Base-by-base conservation (phyloP, 2,888 invertebrate species). In the Sphaerophoria taeniata region DNA sequence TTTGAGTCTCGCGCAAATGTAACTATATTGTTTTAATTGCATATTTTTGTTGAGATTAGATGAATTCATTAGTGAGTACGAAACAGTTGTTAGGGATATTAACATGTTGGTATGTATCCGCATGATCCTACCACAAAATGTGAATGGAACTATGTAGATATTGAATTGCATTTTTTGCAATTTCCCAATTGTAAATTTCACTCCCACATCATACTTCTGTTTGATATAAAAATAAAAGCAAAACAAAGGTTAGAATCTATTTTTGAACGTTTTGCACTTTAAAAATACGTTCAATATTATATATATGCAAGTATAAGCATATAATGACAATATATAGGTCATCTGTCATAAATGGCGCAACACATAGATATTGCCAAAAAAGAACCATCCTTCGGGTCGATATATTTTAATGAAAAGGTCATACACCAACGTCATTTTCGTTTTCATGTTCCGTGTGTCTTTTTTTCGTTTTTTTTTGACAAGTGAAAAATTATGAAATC, bases 261-360 rank as follows among this genome's bases (percentile, higher is more conserved):
- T 65, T 65, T 43, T 39, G 36, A 67, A 9, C 31, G 43, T 67
- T 67, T 5, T 3, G 39, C 39, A 53, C 36, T 33, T 7, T 5
- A 53, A 67, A 67, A 67, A 39, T 43, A 67, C 11, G 16, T 12
- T 67, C 24, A 33, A 63, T 39, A 58, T 45, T 31, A 2, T n/a
- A 31, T 3, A 31, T 31, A 12, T 31, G n/a, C 9, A 31, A 24
- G 24, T 43, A 9, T 16, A 51, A 14, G 0, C n/a, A 51, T 24
- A 36, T 34, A 24, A 39, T 45, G 4, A 4, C 34, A 16, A 47
- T 60, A 71, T 47, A 16, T 58, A 74, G 73, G 73, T 74, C 65
- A 63, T 0, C 12, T 55, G 61, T 63, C 53, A 47, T 7, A 45
- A 63, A 63, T 73, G 56, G 63, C 63, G 63, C 74, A 65, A 74